Evolutionary conservation across 2,888 invertebrate genomes (phyloP), one percentile per base, ranked within the genome.

Genomic region (Oscheius onirici): DNA sequence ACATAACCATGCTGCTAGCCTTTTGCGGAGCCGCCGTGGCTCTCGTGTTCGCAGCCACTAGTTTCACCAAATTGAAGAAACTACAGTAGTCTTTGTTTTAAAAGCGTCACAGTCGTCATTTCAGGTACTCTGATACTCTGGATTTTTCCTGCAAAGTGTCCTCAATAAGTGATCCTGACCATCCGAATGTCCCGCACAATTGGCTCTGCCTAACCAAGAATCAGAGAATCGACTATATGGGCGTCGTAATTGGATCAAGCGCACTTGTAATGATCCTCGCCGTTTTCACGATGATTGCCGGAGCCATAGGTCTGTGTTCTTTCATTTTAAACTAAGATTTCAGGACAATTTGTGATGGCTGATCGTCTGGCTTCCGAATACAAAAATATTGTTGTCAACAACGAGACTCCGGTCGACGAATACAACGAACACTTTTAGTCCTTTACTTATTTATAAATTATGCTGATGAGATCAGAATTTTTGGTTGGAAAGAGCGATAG

Each of bases 401-500:
- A 46, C 15, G 46, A 6, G 34, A 34, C 34, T 3, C 34, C 34
- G 8, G 34, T 6, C 34, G 34, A 34, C 34, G 34, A 34, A 8
- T 3, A 34, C 3, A 34, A 34, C 34, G 34, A 34, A 6, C 34
- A 34, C 34, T 34, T 34, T 34, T 34, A 34, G 8, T 6, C 26
- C 26, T 55, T 55, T 15, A 8, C 60, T 41, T 43, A n/a, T 60
- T 8, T 22, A 60, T 55, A 55, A 24, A 40, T 22, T 58, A 44
- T 43, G 20, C 10, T 22, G 13, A 52, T 17, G 54, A 66, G 54
- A 46, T 73, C 44, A 73, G 24, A 74, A 75, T 26, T 68, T 71
- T 46, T 79, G 77, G 69, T 84, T 84, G 11, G 82, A 83, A 13
- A 84, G 70, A 8, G 81, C 84, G 51, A 85, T 85, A 54, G 85